phyloP scores from a whole-genome alignment of 2,888 invertebrate genomes.

The Cryptus viduatorius region DNA sequence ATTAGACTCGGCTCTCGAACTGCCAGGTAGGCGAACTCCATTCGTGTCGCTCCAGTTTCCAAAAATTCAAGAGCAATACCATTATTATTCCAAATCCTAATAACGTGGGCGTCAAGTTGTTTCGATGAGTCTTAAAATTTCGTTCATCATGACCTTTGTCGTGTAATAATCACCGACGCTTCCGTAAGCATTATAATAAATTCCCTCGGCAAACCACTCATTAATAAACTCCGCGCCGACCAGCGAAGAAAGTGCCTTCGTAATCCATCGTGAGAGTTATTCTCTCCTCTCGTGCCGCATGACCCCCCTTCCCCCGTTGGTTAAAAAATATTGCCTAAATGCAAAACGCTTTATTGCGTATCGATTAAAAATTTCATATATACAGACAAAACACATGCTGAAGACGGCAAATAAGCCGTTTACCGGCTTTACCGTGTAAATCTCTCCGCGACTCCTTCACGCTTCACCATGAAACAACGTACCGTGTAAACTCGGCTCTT shows the following conservation, averaged over 20 bases:
- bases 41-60: neutral
- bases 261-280: neutral
- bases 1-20: no score
- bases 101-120: neutral
- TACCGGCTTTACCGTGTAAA: no score
- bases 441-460: neutral
- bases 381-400: no score
- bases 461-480: constrained; percentile 15
- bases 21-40: no score
- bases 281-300: neutral
- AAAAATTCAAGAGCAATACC: neutral
- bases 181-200: constrained; percentile 57
- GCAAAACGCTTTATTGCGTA: no score
- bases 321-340: no score
- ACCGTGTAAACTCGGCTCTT: constrained; percentile 29
- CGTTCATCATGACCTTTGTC: neutral
- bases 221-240: constrained; percentile 37
- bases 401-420: no score
- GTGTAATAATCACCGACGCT: constrained; percentile 52
- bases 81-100: neutral
- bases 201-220: constrained; percentile 60
- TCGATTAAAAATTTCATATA: no score
- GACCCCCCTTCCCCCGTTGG: neutral
- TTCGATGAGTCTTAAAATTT: neutral
- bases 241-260: constrained; percentile 45